Conservation (phyloP, 2,113 vertebrate species). For the Calidris pygmaea region DNA sequence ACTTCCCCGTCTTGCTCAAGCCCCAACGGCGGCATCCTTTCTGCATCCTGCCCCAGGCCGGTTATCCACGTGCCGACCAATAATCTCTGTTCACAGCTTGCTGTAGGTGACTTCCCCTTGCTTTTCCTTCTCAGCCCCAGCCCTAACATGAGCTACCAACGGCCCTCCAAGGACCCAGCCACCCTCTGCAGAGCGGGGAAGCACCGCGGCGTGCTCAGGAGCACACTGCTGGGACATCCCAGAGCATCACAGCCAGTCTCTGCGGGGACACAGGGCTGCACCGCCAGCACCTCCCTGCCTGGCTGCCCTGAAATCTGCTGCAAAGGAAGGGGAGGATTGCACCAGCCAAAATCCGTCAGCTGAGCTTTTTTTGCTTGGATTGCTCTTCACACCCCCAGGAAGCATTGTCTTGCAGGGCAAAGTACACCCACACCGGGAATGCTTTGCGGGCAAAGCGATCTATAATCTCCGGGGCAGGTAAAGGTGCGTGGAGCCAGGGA, state of each 20-base stretch:
- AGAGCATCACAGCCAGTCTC: rapidly evolving
- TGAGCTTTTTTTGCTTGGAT: not conserved
- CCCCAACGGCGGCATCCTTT: not conserved
- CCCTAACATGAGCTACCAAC: rapidly evolving
- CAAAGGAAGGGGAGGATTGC: not conserved
- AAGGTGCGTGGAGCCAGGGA: not conserved
- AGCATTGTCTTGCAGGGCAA: not conserved
- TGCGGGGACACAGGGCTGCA: not conserved
- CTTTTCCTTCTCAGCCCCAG: not conserved
- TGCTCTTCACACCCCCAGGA: not conserved
- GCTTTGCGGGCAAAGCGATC: not conserved
- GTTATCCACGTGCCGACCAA: too few relatives aligned
- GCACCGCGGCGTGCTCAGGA: rapidly evolving
- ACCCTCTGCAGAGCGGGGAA: not conserved
- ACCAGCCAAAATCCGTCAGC: not conserved
- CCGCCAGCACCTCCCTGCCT: not conserved
- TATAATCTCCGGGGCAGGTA: not conserved
- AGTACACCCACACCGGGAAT: not conserved
- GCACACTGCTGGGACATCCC: rapidly evolving
- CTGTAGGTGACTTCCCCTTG: not conserved
- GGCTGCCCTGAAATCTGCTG: not conserved
- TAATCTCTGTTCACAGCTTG: not conserved
- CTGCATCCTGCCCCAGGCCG: not conserved
- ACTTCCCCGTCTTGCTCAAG: not conserved
- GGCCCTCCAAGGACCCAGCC: not conserved